Evolutionary conservation across 2,113 vertebrate species (phyloP).

Genomic region (Maccullochella peelii): DNA sequence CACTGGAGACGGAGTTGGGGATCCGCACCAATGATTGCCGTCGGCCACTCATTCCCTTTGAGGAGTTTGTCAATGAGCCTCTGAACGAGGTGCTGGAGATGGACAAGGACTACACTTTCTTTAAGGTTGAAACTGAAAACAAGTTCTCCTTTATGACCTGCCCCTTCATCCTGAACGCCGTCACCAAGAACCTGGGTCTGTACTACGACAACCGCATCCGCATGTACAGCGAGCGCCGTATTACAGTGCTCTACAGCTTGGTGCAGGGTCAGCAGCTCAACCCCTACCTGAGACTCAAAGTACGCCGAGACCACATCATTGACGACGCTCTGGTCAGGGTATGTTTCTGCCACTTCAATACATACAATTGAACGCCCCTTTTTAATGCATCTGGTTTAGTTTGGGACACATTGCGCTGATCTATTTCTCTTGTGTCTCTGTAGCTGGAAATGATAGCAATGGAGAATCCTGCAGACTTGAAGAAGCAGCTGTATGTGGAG

Average conservation of each 20-base stretch:
- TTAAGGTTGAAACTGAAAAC: slow-evolving; percentile 99
- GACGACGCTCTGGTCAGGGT: slow-evolving; percentile 98
- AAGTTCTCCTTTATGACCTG: slow-evolving; percentile 99
- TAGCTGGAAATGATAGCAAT: slow-evolving; percentile 98
- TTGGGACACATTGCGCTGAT: neutral
- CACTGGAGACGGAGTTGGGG: slow-evolving; percentile 95
- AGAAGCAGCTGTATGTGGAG: slow-evolving; percentile 99
- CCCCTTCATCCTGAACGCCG: slow-evolving; percentile 97
- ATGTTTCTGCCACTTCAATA: slow-evolving; percentile 66
- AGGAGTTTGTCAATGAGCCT: slow-evolving; percentile 98
- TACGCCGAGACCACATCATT: slow-evolving; percentile 97
- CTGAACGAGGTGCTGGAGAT: slow-evolving; percentile 99
- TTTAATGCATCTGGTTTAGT: neutral
- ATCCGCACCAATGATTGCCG: slow-evolving; percentile 96
- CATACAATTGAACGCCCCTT: rapidly evolving
- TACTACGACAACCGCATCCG: slow-evolving; percentile 99
- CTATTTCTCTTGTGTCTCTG: slow-evolving; percentile 1
- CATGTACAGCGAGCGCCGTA: slow-evolving; percentile 99
- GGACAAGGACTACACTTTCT: slow-evolving; percentile 99
- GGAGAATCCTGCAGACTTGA: slow-evolving; percentile 99
- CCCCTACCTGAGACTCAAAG: slow-evolving; percentile 96
- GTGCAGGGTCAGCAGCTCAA: slow-evolving; percentile 99
- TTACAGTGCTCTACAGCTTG: slow-evolving; percentile 98
- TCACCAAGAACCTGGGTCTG: slow-evolving; percentile 98
- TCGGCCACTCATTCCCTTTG: slow-evolving; percentile 93